Evolutionary conservation across 2,113 vertebrate species (phyloP).

Genomic region (Hydrolagus affinis): DNA sequence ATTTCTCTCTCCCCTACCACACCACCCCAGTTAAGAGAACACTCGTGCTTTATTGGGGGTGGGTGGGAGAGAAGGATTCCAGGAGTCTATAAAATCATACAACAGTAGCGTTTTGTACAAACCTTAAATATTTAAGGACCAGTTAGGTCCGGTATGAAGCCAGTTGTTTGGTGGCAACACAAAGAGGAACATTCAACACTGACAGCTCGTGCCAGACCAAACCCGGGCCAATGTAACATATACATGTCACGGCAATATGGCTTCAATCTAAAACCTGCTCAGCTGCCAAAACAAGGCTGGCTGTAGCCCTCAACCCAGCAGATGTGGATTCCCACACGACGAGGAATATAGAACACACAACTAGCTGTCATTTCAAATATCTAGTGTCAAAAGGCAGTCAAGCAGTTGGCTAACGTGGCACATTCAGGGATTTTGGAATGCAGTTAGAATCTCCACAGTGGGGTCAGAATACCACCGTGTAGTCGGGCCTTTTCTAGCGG

Average conservation of each 20-base stretch:
- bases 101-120: too few relatives aligned
- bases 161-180: neutral
- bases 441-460: neutral
- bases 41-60: too few relatives aligned
- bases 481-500: too few relatives aligned
- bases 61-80: too few relatives aligned
- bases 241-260: neutral
- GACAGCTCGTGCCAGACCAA: neutral
- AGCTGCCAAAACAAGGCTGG: slow-evolving; percentile 13
- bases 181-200: neutral
- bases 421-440: neutral
- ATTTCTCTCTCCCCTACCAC: too few relatives aligned
- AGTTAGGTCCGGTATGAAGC: neutral
- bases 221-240: neutral
- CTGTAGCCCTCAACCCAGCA: neutral
- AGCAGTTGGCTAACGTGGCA: neutral
- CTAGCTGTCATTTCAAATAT: neutral
- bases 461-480: neutral
- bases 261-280: neutral
- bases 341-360: neutral
- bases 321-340: slow-evolving; percentile 2
- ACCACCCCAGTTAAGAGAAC: too few relatives aligned
- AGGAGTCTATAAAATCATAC: too few relatives aligned
- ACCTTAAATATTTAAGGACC: too few relatives aligned
- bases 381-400: neutral